Base-by-base conservation (phyloP, 2,888 invertebrate species). In the Neoscelio sp. region DNA sequence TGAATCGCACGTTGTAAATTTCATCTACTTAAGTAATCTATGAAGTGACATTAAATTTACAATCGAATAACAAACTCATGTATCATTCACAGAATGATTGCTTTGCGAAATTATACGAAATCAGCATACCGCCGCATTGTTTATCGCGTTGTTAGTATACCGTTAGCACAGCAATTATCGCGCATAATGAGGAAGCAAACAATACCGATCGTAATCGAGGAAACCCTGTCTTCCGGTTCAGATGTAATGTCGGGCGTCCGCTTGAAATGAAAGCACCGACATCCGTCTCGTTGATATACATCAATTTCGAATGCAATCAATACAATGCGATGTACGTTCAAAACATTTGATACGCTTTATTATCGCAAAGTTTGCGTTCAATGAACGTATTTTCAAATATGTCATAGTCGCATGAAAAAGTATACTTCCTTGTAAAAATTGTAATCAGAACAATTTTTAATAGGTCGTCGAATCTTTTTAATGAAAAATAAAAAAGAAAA, bases 191-290 rank as follows among this genome's bases (percentile, higher is more conserved):
- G 67, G 33, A 80, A 73, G 48, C 73, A 42, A 80, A 80, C 80
- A 80, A 80, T 80, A 60, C 80, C 73, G 80, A 80, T 80, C 67
- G 67, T 67, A 71, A 80, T 80, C 80, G 48, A 65, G 71, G 76
- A 80, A 76, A 64, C 48, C 62, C 60, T 28, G 46, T 71, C 79
- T 75, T 79, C 79, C 79, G 75, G 79, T 71, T 76, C 60, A 76
- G 58, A 71, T 75, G 70, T 56, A 79, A 75, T 70, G 74, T 68
- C 74, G 73, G 62, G 75, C 75, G 60, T 60, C 46, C 75, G 75
- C 48, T 50, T 30, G 42, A 64, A 78, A 79, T 71, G 65, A 70
- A 75, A 79, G 70, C 74, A 46, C 50, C 52, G 50, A 71, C 79
- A 79, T 79, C 79, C 65, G 65, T 70, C 56, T 71, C 60, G 33